Evolutionary conservation across 2,113 vertebrate genomes (phyloP).

Genomic region (Arizona elegans): DNA sequence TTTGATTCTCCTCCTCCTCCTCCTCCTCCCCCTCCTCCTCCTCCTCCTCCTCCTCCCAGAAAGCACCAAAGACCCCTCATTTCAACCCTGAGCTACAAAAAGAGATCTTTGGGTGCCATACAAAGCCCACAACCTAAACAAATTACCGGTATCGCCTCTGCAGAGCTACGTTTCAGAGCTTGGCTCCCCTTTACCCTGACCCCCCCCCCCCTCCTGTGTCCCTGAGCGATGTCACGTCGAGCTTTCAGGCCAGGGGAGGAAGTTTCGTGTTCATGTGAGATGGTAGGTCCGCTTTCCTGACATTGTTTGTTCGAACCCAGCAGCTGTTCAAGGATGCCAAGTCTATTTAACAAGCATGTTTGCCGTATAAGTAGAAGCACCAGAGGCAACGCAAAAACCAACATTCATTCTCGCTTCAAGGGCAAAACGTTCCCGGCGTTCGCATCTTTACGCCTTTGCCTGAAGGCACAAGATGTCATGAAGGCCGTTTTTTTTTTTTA

Average conservation of each 20-base stretch:
- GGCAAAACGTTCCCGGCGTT: not conserved
- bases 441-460: not conserved
- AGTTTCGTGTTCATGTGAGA: not conserved
- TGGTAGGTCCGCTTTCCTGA: not conserved
- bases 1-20: too few relatives aligned
- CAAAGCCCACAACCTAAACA: not conserved
- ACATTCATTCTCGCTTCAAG: slow-evolving; percentile 9
- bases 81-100: too few relatives aligned
- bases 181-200: not conserved
- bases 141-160: not conserved
- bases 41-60: too few relatives aligned
- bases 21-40: too few relatives aligned
- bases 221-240: not conserved
- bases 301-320: not conserved
- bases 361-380: not conserved
- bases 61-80: too few relatives aligned
- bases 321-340: not conserved
- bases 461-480: slow-evolving; percentile 44
- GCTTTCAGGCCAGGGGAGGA: not conserved
- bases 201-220: not conserved
- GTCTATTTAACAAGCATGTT: not conserved
- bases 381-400: not conserved
- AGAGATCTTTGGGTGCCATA: not conserved
- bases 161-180: not conserved
- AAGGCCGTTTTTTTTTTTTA: slow-evolving; percentile 40